Conservation (phyloP, 2,113 vertebrate genomes). For the Platysteira castanea region DNA sequence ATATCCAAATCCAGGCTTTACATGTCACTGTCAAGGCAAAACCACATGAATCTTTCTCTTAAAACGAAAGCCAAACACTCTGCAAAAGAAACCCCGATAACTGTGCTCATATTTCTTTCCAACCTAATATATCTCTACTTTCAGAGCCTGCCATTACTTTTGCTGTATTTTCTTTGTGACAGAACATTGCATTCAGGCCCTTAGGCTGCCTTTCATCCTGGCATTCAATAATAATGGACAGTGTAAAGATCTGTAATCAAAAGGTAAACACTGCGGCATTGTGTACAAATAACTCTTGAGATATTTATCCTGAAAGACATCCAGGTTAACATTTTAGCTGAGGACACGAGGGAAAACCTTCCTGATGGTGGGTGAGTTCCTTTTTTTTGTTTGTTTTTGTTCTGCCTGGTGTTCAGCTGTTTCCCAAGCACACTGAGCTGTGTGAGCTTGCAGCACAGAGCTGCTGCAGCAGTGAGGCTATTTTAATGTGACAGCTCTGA, state of each 20-base stretch:
- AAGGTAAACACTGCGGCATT: conserved; percentile 44
- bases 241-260: conserved; percentile 64
- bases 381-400: background rate
- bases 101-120: background rate
- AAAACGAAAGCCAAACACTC: background rate
- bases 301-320: conserved; percentile 54
- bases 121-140: background rate
- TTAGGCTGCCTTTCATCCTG: conserved; percentile 54
- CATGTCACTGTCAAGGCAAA: background rate
- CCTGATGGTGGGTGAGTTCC: background rate
- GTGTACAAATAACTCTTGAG: conserved; percentile 51
- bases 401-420: background rate
- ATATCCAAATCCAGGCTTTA: background rate
- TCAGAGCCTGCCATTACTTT: conserved; percentile 33
- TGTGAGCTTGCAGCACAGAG: background rate
- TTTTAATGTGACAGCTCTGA: background rate
- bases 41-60: background rate
- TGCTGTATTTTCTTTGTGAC: conserved; percentile 59
- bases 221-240: conserved; percentile 57
- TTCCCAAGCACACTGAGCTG: background rate
- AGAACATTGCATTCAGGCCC: conserved; percentile 21
- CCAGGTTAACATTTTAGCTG: conserved; percentile 32
- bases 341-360: conserved; percentile 30
- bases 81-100: background rate
- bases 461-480: background rate